Evolutionary conservation across 2,113 vertebrate species (phyloP), one percentile per base, ranked within the genome.

Genomic region (Carassius gibelio): DNA sequence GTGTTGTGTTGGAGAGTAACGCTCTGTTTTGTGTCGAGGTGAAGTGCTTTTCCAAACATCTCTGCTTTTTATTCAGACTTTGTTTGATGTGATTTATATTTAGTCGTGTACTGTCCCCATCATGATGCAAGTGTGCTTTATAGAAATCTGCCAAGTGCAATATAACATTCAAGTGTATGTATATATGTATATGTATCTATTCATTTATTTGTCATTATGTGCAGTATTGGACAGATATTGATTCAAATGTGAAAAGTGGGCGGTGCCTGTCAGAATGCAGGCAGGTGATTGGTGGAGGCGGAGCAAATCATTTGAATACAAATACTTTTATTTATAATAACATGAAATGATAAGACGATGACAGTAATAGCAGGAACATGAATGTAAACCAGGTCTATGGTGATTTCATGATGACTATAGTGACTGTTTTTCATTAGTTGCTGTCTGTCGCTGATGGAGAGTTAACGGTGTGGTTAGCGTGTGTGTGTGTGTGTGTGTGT

Each of bases 401-500:
- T 14, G 19, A 74, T 23, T n/a, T 48, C 5, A 14, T 48, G 71
- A 48, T 23, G 71, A 74, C 21, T 48, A 23, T n/a, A 74, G 21
- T n/a, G 42, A 23, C 21, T 48, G 71, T 48, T 74, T 48, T 74
- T 74, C 38, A 74, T 48, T 23, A 48, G 71, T 48, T 23, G 6
- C 42, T 74, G 38, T 17, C 36, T 74, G 71, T 48, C 5, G 11
- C 71, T 74, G 21, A 74, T 6, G 21, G 9, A 45, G 5, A 38
- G 5, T 45, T 74, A 74, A 23, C 11, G 2, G 9, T 72, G 36
- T 42, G 72, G 36, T 57, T 86, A 86, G 55, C 7, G 57, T 50
- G 84, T 45, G 78, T 15, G 83, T 15, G 61, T 45, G 45, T 52
- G 62, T 61, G 79, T 17, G 59, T 57, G 84, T 52, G 74, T 77